Percentiles rank a stretch among this genome's conserved stretches.
Evolutionary conservation across 2,888 invertebrate species (phyloP).

Genomic region (Cephus sareptanus): DNA sequence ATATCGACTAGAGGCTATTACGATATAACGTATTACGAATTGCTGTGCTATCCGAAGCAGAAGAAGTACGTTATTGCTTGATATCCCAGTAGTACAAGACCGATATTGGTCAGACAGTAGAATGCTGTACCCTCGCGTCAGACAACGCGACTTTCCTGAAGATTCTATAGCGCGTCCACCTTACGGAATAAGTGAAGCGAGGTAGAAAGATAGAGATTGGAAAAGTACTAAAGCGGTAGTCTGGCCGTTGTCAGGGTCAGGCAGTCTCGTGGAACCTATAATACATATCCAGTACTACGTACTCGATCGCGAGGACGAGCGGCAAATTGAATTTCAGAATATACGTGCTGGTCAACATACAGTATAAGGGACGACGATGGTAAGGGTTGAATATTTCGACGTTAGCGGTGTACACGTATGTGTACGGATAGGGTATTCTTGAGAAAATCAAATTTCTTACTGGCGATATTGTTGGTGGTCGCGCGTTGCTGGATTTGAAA

Average conservation of each 20-base stretch:
- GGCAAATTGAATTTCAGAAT: slow-evolving; percentile 37
- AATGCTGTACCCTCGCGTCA: slow-evolving; percentile 46
- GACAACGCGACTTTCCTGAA: slow-evolving; percentile 50
- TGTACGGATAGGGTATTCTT: background rate
- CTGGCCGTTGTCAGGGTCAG: slow-evolving; percentile 41
- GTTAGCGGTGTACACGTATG: background rate
- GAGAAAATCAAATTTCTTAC: background rate
- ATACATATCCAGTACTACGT: slow-evolving; percentile 24
- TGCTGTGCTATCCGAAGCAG: background rate
- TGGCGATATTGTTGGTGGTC: background rate
- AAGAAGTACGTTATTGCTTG: background rate
- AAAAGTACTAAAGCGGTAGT: slow-evolving; percentile 30
- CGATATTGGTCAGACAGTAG: slow-evolving; percentile 51
- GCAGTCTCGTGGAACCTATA: slow-evolving; percentile 20
- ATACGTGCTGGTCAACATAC: background rate
- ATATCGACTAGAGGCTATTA: background rate
- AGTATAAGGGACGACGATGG: background rate
- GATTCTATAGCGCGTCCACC: slow-evolving; percentile 6
- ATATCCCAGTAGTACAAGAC: slow-evolving; percentile 37
- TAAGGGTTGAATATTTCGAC: background rate
- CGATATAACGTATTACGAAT: background rate
- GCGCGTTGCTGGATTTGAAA: background rate
- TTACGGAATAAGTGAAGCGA: background rate
- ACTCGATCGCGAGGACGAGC: slow-evolving; percentile 23
- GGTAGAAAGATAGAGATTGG: slow-evolving; percentile 31